Conservation (phyloP, 2,113 vertebrate species). For the Ageneiosus marmoratus region DNA sequence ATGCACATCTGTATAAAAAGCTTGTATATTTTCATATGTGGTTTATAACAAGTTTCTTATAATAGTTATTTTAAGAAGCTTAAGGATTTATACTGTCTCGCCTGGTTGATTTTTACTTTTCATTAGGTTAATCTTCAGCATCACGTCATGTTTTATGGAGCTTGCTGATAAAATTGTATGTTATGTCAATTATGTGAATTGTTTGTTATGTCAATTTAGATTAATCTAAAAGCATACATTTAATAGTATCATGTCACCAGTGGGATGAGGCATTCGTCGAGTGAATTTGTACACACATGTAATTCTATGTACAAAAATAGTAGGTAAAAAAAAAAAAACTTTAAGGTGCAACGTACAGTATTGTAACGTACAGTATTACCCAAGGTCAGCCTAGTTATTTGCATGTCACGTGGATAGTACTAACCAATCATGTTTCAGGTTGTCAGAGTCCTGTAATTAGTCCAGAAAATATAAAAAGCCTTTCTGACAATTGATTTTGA, state of each 20-base stretch:
- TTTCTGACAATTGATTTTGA: conserved; percentile 47
- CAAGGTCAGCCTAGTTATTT: conserved; percentile 39
- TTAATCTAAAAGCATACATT: background rate
- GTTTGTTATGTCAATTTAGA: background rate
- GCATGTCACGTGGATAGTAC: conserved; percentile 58
- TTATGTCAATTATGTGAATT: background rate
- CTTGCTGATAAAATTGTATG: too few relatives aligned
- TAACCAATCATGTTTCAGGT: conserved; percentile 54
- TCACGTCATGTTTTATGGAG: background rate
- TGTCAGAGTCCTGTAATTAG: conserved; percentile 55
- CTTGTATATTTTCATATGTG: background rate
- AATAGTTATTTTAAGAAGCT: background rate
- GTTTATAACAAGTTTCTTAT: background rate
- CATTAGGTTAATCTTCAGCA: background rate
- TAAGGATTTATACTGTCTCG: too few relatives aligned
- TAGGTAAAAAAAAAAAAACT: background rate
- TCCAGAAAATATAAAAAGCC: conserved; percentile 56
- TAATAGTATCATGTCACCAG: background rate
- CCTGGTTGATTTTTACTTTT: background rate
- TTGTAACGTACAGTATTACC: background rate
- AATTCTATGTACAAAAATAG: background rate
- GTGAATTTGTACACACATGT: background rate
- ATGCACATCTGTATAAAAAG: background rate
- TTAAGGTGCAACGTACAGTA: background rate
- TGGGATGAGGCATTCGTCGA: background rate